These are phyloP conservation scores for Plebejus anna DNA, from an alignment of 2,888 invertebrate genomes.

Conservation along the genomic window DNA sequence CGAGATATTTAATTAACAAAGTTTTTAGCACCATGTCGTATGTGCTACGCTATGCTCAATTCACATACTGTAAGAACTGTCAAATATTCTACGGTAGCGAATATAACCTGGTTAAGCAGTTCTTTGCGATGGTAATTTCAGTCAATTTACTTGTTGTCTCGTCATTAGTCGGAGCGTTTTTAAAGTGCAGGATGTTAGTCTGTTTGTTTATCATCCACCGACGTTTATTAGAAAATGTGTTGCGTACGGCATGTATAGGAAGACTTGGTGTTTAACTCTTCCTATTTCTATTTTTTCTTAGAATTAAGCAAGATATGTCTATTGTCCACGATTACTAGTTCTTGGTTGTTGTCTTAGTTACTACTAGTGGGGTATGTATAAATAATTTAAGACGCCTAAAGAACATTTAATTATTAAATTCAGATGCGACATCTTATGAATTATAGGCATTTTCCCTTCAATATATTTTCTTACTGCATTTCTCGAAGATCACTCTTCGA, in stretches of 20 bases:
- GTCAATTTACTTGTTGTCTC: conserved; percentile 70
- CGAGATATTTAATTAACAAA: too few relatives aligned
- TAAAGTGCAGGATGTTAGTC: conserved; percentile 51
- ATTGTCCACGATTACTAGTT: not conserved
- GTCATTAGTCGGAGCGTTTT: conserved; percentile 54
- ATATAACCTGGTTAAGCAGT: conserved; percentile 66
- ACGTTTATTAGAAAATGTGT: conserved; percentile 34
- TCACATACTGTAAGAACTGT: not conserved
- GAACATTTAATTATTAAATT: too few relatives aligned
- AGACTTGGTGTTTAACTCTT: not conserved
- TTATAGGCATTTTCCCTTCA: too few relatives aligned
- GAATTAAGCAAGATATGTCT: too few relatives aligned
- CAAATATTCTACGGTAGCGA: conserved; percentile 45
- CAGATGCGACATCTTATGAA: too few relatives aligned
- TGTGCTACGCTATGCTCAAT: not conserved
- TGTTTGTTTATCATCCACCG: conserved; percentile 44
- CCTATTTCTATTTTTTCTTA: not conserved
- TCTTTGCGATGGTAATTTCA: conserved; percentile 64
- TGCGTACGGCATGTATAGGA: not conserved
- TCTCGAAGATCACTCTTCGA: too few relatives aligned
- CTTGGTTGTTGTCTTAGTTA: not conserved
- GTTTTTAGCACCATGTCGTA: not conserved
- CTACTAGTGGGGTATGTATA: not conserved
- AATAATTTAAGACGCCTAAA: too few relatives aligned
- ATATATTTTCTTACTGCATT: too few relatives aligned